Base-by-base conservation (phyloP, 1,140 invertebrate species). In the Hyles euphorbiae region DNA sequence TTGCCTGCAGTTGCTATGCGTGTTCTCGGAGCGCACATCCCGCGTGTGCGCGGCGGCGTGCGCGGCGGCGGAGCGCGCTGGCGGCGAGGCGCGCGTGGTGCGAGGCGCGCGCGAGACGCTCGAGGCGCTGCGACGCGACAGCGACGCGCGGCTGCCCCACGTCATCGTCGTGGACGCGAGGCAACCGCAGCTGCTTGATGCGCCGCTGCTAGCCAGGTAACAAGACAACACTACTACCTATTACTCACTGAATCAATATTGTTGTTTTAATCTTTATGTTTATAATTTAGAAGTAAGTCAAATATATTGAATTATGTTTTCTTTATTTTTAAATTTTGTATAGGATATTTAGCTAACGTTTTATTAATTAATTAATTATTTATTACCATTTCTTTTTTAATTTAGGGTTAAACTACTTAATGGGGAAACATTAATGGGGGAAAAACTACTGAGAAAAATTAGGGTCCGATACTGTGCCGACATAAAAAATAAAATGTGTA, bases 1-100 rank as follows among this genome's bases (percentile, higher is more conserved):
- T 67, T 70, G 5, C 64, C 56, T 5, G 1, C 72, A 88, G 84
- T 67, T 88, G 40, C 72, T 88, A 80, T 88, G 84, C 78, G 84
- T 87, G 61, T 87, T 87, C 56, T 81, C 84, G 71, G 84, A 87
- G 64, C 74, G 83, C 0, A 66, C 70, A 33, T 87, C 84, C 5
- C 84, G 84, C 58, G 84, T 86, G 1, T 86, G 83, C 60, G 73
- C 81, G 0, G 77, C 81, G 0, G 84, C 81, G n/a, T 78, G 77
- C 66, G 72, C 64, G 10, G 84, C 83, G 7, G 79, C 76, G 2
- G 75, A 78, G 22, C 70, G 81, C 5, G 76, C 76, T 0, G 84
- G 84, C 59, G 84, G 84, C 61, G 84, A 87, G 47, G 68, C 78
- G 40, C 75, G 78, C 6, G 61, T 72, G 3, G 80, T 82, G 12